Conservation (phyloP, 1,140 invertebrate genomes). For the Holcopasites calliopsidis region DNA sequence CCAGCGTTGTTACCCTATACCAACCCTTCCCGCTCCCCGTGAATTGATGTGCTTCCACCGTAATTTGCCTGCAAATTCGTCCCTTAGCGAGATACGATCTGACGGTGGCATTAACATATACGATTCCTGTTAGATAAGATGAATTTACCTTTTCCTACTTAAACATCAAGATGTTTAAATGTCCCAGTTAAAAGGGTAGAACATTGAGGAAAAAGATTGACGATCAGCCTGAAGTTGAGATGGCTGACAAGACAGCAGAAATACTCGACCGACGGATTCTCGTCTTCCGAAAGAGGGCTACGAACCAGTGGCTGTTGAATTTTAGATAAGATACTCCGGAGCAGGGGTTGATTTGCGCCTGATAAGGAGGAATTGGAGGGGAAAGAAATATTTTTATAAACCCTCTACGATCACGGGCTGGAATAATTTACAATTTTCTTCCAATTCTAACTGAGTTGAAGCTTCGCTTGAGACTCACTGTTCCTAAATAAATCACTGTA, state of each 20-base stretch:
- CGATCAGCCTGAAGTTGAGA: not conserved
- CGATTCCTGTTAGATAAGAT: too few relatives aligned
- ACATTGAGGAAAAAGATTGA: not conserved
- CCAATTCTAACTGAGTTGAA: too few relatives aligned
- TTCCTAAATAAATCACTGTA: too few relatives aligned
- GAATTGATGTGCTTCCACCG: slow-evolving; percentile 1
- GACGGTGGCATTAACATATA: too few relatives aligned
- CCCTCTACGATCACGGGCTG: too few relatives aligned
- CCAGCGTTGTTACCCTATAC: not conserved
- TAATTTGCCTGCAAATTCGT: not conserved
- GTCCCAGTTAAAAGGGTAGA: slow-evolving; percentile 7
- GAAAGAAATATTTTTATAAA: too few relatives aligned
- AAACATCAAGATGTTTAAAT: not conserved
- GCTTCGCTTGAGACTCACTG: too few relatives aligned
- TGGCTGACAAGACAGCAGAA: not conserved
- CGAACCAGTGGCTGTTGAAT: not conserved
- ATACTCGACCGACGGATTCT: not conserved
- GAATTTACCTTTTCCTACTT: too few relatives aligned
- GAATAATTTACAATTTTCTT: too few relatives aligned
- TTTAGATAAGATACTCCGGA: not conserved
- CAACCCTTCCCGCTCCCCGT: not conserved
- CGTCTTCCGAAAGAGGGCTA: too few relatives aligned
- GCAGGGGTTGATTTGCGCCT: not conserved
- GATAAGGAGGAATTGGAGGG: not conserved
- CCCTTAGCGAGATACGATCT: too few relatives aligned